These are phyloP conservation scores for Drosophila sp. DNA, from an alignment of 1,140 invertebrate species.

Conservation along the genomic window DNA sequence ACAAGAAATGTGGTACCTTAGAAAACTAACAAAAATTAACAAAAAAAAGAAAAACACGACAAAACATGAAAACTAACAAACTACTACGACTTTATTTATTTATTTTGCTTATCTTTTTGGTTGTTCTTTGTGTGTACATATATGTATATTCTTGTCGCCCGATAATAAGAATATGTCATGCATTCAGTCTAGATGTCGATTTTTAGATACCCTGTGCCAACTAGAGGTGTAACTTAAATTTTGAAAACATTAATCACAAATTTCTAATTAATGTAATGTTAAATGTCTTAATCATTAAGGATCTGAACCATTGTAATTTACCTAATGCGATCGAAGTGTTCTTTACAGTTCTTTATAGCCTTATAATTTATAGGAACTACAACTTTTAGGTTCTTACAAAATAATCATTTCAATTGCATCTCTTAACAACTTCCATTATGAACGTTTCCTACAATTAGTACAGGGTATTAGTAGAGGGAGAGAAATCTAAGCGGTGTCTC, in stretches of 20 bases:
- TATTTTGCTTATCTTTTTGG: conserved; percentile 53
- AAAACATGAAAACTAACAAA: conserved; percentile 36
- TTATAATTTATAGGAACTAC: too few relatives aligned
- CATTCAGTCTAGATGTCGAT: neutral
- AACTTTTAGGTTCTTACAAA: too few relatives aligned
- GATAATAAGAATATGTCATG: conserved; percentile 28
- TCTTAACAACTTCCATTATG: neutral
- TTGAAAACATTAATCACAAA: too few relatives aligned
- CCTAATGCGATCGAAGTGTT: too few relatives aligned
- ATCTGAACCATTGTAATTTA: too few relatives aligned
- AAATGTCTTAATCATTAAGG: too few relatives aligned
- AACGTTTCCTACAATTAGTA: neutral
- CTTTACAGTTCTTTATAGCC: too few relatives aligned
- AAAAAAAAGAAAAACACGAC: too few relatives aligned
- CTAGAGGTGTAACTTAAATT: neutral
- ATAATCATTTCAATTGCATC: too few relatives aligned
- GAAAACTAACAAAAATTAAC: conserved; percentile 22
- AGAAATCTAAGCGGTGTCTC: neutral
- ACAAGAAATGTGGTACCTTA: neutral
- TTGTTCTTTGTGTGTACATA: conserved; percentile 20
- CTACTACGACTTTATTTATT: conserved; percentile 51
- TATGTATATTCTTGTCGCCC: conserved; percentile 29
- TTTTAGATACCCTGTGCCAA: neutral
- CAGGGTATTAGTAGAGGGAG: neutral
- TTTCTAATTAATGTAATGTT: too few relatives aligned